Evolutionary conservation across 1,140 invertebrate species (phyloP).

Genomic region (Diploscapter pachys): DNA sequence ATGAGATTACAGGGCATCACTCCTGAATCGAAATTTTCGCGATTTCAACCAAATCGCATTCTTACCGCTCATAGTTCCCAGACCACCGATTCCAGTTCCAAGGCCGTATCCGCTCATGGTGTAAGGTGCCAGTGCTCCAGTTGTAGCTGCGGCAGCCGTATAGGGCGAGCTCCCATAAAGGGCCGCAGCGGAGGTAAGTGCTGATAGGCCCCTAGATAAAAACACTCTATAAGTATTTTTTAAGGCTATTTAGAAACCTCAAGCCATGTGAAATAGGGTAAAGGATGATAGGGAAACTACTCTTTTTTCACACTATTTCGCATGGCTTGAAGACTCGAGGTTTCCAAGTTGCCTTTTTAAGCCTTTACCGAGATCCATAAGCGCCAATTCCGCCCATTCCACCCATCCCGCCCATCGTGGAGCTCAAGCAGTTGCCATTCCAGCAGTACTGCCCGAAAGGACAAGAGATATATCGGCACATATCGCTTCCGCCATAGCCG

Average conservation of each 20-base stretch:
- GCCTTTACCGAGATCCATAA: not conserved
- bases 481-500: constrained; percentile 48
- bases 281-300: too few relatives aligned
- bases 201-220: too few relatives aligned
- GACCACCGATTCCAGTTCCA: constrained; percentile 15
- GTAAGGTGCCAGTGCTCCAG: not conserved
- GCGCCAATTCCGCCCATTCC: not conserved
- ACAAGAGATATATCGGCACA: constrained; percentile 52
- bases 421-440: constrained; percentile 46
- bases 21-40: constrained; percentile 17
- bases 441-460: constrained; percentile 56
- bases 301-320: too few relatives aligned
- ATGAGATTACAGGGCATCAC: constrained; percentile 38
- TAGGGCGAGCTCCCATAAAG: too few relatives aligned
- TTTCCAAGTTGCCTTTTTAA: not conserved
- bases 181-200: too few relatives aligned
- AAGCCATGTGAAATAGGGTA: too few relatives aligned
- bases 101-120: not conserved
- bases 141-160: too few relatives aligned
- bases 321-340: not conserved
- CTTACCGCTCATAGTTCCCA: constrained; percentile 17
- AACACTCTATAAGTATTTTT: too few relatives aligned
- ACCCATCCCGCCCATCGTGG: constrained; percentile 19
- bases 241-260: too few relatives aligned
- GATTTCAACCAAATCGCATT: not conserved